phyloP scores from a whole-genome alignment of 2,888 invertebrate genomes.

The Mimachlamys varia region DNA sequence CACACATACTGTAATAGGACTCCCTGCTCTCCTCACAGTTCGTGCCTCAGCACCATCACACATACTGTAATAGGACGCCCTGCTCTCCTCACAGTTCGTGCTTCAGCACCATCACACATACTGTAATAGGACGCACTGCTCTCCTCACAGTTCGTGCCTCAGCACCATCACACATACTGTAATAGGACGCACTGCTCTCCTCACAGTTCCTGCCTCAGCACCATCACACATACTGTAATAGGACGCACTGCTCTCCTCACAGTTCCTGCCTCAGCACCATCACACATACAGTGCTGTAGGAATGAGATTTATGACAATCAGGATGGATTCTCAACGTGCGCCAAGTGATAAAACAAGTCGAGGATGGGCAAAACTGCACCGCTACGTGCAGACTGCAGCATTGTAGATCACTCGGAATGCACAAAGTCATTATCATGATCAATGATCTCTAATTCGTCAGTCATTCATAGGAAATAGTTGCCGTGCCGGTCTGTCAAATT shows the following conservation, averaged over 20 bases:
- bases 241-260: not conserved
- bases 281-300: not conserved
- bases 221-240: not conserved
- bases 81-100: not conserved
- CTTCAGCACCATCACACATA: not conserved
- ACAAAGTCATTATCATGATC: not conserved
- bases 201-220: not conserved
- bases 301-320: not conserved
- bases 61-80: not conserved
- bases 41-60: not conserved
- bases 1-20: not conserved
- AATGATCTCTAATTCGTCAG: not conserved
- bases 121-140: not conserved
- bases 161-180: not conserved
- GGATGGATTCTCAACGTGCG: not conserved
- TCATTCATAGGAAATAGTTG: not conserved
- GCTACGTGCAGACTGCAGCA: not conserved
- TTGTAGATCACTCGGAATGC: not conserved
- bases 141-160: not conserved
- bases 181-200: not conserved
- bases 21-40: not conserved
- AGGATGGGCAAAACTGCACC: not conserved
- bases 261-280: not conserved
- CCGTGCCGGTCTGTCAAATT: slow-evolving; percentile 8
- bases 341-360: not conserved